These are phyloP conservation scores for Habropoda laboriosa DNA, from an alignment of 1,140 invertebrate genomes.

Conservation along the genomic window DNA sequence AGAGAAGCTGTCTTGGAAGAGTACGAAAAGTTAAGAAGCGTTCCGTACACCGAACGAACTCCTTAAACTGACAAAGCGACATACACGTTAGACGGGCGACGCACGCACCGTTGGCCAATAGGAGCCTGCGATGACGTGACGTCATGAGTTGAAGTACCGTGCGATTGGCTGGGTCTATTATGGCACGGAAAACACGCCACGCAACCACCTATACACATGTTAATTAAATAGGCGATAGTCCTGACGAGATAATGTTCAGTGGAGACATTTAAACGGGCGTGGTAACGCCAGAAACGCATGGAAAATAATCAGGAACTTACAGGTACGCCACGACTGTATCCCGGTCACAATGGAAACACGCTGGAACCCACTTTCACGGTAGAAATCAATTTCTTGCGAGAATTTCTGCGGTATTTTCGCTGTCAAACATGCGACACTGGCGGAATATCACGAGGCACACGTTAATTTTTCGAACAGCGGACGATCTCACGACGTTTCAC, in stretches of 20 bases:
- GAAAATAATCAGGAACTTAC: constrained; percentile 42
- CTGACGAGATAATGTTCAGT: constrained; percentile 62
- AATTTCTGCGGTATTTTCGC: constrained; percentile 35
- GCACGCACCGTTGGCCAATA: constrained; percentile 68
- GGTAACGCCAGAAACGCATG: constrained; percentile 47
- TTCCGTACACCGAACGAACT: constrained; percentile 45
- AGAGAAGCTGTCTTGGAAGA: neutral
- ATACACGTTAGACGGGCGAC: constrained; percentile 65
- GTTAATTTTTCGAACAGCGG: constrained; percentile 28
- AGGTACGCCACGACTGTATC: constrained; percentile 11
- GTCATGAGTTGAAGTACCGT: constrained; percentile 62
- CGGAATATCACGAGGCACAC: constrained; percentile 26
- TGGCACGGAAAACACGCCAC: constrained; percentile 79
- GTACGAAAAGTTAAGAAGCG: constrained; percentile 61
- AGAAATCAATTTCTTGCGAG: constrained; percentile 61
- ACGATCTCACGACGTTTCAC: constrained; percentile 55
- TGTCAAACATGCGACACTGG: constrained; percentile 38
- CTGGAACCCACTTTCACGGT: constrained; percentile 63
- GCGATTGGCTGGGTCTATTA: constrained; percentile 74
- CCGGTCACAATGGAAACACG: constrained; percentile 62
- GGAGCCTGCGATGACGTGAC: constrained; percentile 61
- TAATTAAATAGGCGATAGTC: constrained; percentile 74
- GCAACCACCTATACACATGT: constrained; percentile 77
- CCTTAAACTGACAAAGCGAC: constrained; percentile 70
- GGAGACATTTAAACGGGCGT: constrained; percentile 59